Conservation (phyloP, 2,888 invertebrate genomes). For the Heliconius charithonia region DNA sequence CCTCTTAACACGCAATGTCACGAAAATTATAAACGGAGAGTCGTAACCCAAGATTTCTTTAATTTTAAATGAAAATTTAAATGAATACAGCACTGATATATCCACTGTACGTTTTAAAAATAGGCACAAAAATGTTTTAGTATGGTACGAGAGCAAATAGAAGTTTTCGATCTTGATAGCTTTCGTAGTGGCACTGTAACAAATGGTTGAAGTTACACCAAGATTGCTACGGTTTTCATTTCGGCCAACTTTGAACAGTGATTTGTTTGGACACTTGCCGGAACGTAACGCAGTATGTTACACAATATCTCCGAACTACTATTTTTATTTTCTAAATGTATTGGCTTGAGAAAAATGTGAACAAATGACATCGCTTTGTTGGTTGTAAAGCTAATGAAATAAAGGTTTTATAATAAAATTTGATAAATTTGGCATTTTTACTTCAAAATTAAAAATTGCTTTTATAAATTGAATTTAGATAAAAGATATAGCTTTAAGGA, state of each 20-base stretch:
- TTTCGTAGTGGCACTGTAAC: constrained; percentile 53
- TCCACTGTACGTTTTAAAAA: constrained; percentile 28
- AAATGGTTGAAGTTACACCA: constrained; percentile 60
- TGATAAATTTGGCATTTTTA: no score
- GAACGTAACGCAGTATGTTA: constrained; percentile 23
- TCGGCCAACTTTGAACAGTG: constrained; percentile 50
- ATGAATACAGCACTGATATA: no score
- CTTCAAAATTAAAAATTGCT: no score
- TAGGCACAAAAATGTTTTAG: constrained; percentile 38
- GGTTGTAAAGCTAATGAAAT: neutral
- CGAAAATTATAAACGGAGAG: no score
- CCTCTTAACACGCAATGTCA: no score
- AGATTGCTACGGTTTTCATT: constrained; percentile 62
- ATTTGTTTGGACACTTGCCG: constrained; percentile 37
- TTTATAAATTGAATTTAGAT: no score
- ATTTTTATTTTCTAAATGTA: constrained; percentile 13
- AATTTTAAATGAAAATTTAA: neutral
- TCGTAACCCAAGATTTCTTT: no score
- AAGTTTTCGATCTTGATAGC: constrained; percentile 56
- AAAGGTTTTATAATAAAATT: no score
- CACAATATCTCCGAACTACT: neutral
- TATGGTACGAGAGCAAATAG: constrained; percentile 44
- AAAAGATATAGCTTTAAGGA: no score
- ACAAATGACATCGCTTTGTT: neutral
- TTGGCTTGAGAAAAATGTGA: neutral